phyloP scores from a whole-genome alignment of 64 coral and sea anemone genomes.

The Cladopsammia gracilis region DNA sequence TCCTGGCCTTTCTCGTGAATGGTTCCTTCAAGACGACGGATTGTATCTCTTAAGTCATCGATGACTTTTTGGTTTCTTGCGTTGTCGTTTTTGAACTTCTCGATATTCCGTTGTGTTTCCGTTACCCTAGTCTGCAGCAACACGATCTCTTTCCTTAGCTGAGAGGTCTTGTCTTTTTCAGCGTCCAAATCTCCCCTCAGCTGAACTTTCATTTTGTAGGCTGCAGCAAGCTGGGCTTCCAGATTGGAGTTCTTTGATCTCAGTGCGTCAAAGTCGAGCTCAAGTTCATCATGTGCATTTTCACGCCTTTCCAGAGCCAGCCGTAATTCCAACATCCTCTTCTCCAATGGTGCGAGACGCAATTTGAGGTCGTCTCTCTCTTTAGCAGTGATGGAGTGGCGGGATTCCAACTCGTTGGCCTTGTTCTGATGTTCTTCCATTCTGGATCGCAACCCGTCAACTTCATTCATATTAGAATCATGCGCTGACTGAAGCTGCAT shows the following conservation, averaged over 20 bases:
- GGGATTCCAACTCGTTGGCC: constrained; percentile 87
- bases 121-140: constrained; percentile 58
- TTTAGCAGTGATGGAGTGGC: constrained; percentile 81
- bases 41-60: constrained; percentile 87
- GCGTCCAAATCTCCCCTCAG: constrained; percentile 84
- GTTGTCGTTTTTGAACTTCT: constrained; percentile 88
- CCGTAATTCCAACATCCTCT: constrained; percentile 79
- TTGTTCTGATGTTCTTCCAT: constrained; percentile 76
- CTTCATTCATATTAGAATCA: constrained; percentile 72
- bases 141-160: constrained; percentile 87
- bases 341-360: constrained; percentile 83
- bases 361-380: constrained; percentile 92
- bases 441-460: constrained; percentile 80
- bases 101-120: constrained; percentile 79
- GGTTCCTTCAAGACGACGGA: constrained; percentile 77
- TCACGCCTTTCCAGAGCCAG: constrained; percentile 84
- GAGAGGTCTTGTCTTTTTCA: constrained; percentile 82
- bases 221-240: constrained; percentile 81
- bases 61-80: constrained; percentile 90
- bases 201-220: constrained; percentile 79
- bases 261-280: constrained; percentile 66
- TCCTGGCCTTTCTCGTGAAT: constrained; percentile 88
- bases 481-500: constrained; percentile 76
- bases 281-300: constrained; percentile 81
- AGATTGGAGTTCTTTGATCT: constrained; percentile 82